Evolutionary conservation across 2,113 vertebrate genomes (phyloP), one percentile per base, ranked within the genome.

Genomic region (Callorhinus ursinus): DNA sequence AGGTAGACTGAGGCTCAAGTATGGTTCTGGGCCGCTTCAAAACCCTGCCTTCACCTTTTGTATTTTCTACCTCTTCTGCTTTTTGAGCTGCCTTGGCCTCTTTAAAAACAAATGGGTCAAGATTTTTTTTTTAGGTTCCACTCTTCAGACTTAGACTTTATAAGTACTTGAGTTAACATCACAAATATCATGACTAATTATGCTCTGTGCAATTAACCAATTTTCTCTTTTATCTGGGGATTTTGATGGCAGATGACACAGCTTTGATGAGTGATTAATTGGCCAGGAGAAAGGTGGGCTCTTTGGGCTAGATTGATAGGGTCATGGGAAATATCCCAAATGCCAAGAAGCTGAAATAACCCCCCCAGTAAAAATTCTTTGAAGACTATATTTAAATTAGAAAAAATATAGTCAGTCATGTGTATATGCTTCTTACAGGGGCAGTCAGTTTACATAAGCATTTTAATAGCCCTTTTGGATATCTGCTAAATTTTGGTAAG

Each of bases 401-500:
- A 36, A 39, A 95, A 93, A 93, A 49, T 46, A 57, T 65, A 83
- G 3, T 28, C 33, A 86, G 33, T 63, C 24, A 55, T 28, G 0
- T 28, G 4, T 39, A 15, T 55, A 67, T 95, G 72, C 36, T 55
- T 95, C 42, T 74, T 82, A 51, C 1, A 83, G 18, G 21, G 31
- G 1, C 9, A 46, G 22, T 53, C 9, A 46, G 22, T 53, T 88
- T 72, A 65, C 12, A 65, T 81, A 86, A 49, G 18, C 55, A 89
- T 85, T 93, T 96, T 51, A 57, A 49, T 53, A 53, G 12, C 19
- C 22, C 24, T 72, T 67, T 92, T 55, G 19, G 9, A 5, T 42
- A 95, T 82, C 39, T 89, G 93, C 53, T 92, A 97, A 97, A 59
- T 61, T 97, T 0, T 5, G n/a, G 18, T 49, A 95, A 97, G 97